Evolutionary conservation across 1,140 invertebrate genomes (phyloP), one percentile per base, ranked within the genome.

Genomic region (Glossosoma conforme): DNA sequence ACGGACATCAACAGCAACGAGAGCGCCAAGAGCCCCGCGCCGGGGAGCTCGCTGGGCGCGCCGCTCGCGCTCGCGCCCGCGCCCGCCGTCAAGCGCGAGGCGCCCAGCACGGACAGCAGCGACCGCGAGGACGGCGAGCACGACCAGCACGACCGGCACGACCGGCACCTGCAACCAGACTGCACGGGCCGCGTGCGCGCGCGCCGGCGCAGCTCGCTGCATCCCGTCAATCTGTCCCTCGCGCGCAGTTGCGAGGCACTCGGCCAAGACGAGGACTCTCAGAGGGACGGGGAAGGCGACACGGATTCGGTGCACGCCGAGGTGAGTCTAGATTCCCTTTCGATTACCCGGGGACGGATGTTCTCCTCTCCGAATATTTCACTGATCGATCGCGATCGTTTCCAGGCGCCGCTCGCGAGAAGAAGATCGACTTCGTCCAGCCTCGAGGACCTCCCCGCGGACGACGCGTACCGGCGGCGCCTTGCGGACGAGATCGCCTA

Each of bases 171-270:
- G n/a, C n/a, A n/a, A n/a, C n/a, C n/a, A n/a, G 77, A 76, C 14
- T 75, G 80, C 24, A n/a, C n/a, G n/a, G 72, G 67, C 3, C 70
- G 79, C 53, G 67, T 78, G 25, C 70, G 77, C 38, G 71, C 71
- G 25, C 67, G 76, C 49, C 72, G 78, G 52, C 66, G 74, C 42
- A 76, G 71, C 64, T 76, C 63, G 44, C 72, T 64, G 54, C 80
- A 88, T 67, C 87, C 87, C 15, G 87, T 91, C 9, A 91, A 91
- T 70, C 73, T 91, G 37, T 85, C 82, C 47, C 62, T 81, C 15
- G 77, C 73, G 46, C 70, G 65, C 58, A 72, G 69, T 35, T n/a
- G n/a, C n/a, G n/a, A 28, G n/a, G 24, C n/a, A 8, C n/a, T 28
- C n/a, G n/a, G n/a, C n/a, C n/a, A n/a, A n/a, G n/a, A 36, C 24